A percentile compares a stretch with the other conserved stretches of the same genome.
Evolutionary conservation across 2,113 vertebrate species (phyloP).

Genomic region (Chloropsis hardwickii): DNA sequence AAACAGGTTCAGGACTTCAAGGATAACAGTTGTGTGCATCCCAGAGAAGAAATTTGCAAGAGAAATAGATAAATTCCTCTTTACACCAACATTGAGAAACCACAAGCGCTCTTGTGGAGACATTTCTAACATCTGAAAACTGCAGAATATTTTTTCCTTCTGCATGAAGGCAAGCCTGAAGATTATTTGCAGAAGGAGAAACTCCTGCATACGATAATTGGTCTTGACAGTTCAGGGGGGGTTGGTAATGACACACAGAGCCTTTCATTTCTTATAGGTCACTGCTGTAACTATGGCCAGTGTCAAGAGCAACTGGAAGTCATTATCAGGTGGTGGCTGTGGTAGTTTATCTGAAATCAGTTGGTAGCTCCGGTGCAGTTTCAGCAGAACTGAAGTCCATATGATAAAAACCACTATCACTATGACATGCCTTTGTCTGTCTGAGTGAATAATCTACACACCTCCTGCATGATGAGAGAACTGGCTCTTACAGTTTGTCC

Average conservation of each 20-base stretch:
- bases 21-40: neutral
- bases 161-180: neutral
- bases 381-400: neutral
- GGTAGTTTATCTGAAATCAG: constrained; percentile 24
- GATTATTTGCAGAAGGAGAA: constrained; percentile 24
- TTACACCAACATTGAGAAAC: neutral
- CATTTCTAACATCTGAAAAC: neutral
- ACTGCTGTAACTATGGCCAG: neutral
- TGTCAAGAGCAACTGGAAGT: constrained; percentile 26
- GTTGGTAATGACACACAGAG: constrained; percentile 8
- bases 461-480: neutral
- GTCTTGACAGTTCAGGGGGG: neutral
- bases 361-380: neutral
- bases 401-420: neutral
- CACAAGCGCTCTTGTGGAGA: neutral
- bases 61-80: neutral
- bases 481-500: neutral
- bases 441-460: neutral
- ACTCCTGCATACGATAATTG: constrained; percentile 1
- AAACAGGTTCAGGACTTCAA: neutral
- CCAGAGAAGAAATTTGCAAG: neutral
- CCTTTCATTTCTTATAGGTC: constrained; percentile 34
- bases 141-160: neutral
- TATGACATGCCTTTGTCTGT: neutral
- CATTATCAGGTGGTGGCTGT: constrained; percentile 9